These are phyloP conservation scores for Diploptera punctata DNA, from an alignment of 2,888 invertebrate genomes.

Conservation along the genomic window DNA sequence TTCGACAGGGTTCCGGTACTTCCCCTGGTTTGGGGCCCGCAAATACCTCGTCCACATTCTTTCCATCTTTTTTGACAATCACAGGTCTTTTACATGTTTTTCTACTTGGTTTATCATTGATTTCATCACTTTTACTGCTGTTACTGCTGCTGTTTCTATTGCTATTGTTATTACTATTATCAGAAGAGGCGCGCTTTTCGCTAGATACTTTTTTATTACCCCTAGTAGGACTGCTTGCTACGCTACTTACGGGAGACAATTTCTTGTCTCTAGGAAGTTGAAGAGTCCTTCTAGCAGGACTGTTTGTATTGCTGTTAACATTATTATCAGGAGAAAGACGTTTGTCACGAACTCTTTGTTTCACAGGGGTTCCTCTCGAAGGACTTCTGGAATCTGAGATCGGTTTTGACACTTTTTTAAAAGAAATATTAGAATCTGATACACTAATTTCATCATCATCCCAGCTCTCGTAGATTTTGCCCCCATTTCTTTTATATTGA, in stretches of 20 bases:
- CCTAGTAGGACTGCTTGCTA: background rate
- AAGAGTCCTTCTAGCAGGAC: background rate
- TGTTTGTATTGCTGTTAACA: background rate
- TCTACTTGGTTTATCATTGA: background rate
- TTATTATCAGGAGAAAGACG: background rate
- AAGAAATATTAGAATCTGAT: background rate
- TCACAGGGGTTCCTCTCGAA: background rate
- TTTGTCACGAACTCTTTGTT: background rate
- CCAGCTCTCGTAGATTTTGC: constrained; percentile 29
- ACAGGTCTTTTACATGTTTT: background rate
- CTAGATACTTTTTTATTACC: background rate
- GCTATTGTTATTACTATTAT: too few species aligned
- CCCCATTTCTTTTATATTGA: background rate
- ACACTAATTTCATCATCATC: constrained; percentile 38
- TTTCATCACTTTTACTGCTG: background rate
- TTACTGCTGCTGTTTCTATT: background rate
- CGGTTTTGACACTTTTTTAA: background rate
- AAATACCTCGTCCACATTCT: constrained; percentile 36
- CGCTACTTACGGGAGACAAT: background rate
- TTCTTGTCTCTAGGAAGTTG: background rate
- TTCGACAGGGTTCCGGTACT: constrained; percentile 64
- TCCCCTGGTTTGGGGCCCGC: constrained; percentile 31
- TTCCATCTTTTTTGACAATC: constrained; percentile 26
- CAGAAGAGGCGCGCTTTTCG: too few species aligned
- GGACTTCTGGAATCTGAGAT: background rate